phyloP scores from a whole-genome alignment of 2,797 vertebrate species.

The Pipistrellus kuhlii region DNA sequence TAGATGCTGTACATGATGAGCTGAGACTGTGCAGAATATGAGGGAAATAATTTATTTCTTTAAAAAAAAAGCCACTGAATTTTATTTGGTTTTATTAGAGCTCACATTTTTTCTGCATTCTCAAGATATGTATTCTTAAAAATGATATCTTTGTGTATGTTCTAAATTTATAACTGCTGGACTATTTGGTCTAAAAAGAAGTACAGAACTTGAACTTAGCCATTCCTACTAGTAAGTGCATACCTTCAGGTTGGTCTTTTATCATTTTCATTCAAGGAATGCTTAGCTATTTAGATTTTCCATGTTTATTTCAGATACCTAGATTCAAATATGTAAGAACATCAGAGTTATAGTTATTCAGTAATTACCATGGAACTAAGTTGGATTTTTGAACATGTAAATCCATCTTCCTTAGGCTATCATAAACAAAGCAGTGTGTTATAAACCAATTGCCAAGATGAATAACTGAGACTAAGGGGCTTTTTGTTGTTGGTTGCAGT shows the following conservation, averaged over 20 bases:
- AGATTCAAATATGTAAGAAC: conserved; percentile 15
- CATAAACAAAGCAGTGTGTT: conserved; percentile 76
- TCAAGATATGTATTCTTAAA: background rate
- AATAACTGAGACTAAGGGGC: conserved; percentile 73
- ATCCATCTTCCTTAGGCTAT: conserved; percentile 67
- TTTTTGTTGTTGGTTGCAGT: conserved; percentile 77
- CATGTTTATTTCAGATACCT: conserved; percentile 25
- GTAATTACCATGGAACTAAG: conserved; percentile 44
- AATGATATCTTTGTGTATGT: background rate
- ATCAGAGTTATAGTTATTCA: background rate
- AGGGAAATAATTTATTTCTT: conserved; percentile 53
- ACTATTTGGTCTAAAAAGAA: background rate
- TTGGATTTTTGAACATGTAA: conserved; percentile 61
- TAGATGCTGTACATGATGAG: conserved; percentile 44
- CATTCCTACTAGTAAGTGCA: background rate
- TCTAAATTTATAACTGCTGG: background rate
- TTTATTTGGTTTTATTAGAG: conserved; percentile 34
- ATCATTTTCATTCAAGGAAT: conserved; percentile 55
- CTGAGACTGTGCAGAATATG: background rate
- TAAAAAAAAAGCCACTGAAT: background rate
- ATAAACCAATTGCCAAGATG: conserved; percentile 79
- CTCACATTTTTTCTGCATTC: background rate
- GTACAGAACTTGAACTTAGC: background rate
- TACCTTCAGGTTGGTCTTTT: background rate
- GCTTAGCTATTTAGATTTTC: conserved; percentile 45